Base-by-base conservation (phyloP, 1,140 invertebrate species). In the Tribolium castaneum region DNA sequence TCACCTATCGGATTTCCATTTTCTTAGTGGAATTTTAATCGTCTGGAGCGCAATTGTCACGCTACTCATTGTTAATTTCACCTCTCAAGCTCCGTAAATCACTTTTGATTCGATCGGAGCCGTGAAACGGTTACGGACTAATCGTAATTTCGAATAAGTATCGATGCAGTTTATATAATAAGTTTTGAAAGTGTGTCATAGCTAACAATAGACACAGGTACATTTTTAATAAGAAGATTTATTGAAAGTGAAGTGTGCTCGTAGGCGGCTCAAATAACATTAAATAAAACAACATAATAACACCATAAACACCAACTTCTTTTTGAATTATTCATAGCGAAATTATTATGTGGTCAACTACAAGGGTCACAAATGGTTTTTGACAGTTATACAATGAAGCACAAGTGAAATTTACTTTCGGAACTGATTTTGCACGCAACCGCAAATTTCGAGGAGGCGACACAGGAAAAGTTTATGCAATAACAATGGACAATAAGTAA, bases 121-220 rank as follows among this genome's bases (percentile, higher is more conserved):
- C 39, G 25, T 30, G 25, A 30, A 30, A 30, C 25, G 39, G 39
- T 45, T 45, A 45, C 39, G 39, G 39, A 45, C 39, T n/a, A 10
- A 45, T 45, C 39, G n/a, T 45, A 45, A 45, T 45, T 45, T 45
- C 9, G 39, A 45, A 45, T 45, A 45, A 30, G 39, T 45, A 45
- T 45, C 39, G 39, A 45, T 59, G 16, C 59, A 66, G 12, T 14
- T 52, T 66, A 66, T 35, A 35, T 66, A 19, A 19, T 19, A 66
- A 66, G n/a, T 66, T 66, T 66, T 14, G 59, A 35, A 66, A 66
- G 59, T 66, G 59, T 66, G 59, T n/a, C 59, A 66, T 66, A 35
- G 9, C 25, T 66, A 66, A 66, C 59, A 66, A 66, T 66, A 66
- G 59, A 66, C 12, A 66, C 30, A 66, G 59, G 59, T 66, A 66